Evolutionary conservation across 2,888 invertebrate species (phyloP), one percentile per base, ranked within the genome.

Genomic region (Stenoptilia bipunctidactyla): DNA sequence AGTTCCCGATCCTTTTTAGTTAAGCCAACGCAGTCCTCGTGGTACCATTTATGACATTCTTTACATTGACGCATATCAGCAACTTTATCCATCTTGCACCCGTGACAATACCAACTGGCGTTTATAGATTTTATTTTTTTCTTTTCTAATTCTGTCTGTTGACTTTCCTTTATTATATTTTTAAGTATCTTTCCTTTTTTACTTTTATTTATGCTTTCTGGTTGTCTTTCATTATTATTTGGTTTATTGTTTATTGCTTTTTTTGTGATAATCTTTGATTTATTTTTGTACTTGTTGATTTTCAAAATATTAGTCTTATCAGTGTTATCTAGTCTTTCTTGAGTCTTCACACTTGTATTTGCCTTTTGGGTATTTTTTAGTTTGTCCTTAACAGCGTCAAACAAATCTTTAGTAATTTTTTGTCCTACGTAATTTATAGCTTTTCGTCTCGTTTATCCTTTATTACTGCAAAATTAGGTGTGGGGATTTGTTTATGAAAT

Each of bases 341-440:
- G 5, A 25, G 25, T 25, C 25, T 25, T 25, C 25, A 25, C 9
- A 33, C 33, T 5, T 25, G 25, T 25, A 25, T 25, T 9, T 25
- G 25, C 25, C 9, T 25, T 20, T 13, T 37, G 30, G 15, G 34
- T 13, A 34, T 15, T 35, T 20, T 37, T 34, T 13, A 20, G 15
- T 34, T 40, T 43, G 30, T 41, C 39, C 38, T 40, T 27, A 35
- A 14, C 34, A 35, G 40, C n/a, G 13, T 40, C 27, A 39, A 45
- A 42, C 37, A 42, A 38, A 40, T 44, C 44, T 40, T 42, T 44
- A 5, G 44, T 44, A 33, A 44, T 25, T 42, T 38, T 37, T 33
- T 38, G 40, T 9, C 44, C 42, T 35, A 37, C 41, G 33, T 43
- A 45, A 43, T 43, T 45, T 15, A 43, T 1, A 13, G 40, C 41